These are phyloP conservation scores for Sarcophaga bullata DNA, from an alignment of 1,140 invertebrate genomes.

Conservation along the genomic window DNA sequence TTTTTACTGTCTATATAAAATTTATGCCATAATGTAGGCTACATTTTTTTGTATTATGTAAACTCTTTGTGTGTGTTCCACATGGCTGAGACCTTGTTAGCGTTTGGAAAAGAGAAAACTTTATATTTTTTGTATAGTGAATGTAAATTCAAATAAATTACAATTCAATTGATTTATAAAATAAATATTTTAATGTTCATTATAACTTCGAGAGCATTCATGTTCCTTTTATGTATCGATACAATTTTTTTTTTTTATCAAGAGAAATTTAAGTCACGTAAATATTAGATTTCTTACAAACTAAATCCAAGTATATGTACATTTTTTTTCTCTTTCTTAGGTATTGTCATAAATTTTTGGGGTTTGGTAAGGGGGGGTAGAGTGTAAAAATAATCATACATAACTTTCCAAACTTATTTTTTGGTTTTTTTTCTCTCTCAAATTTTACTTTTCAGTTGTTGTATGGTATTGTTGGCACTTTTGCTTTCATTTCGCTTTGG, in stretches of 20 bases:
- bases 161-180: constrained; percentile 29
- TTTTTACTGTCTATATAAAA: not conserved
- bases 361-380: not conserved
- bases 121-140: not conserved
- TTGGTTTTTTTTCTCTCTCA: not conserved
- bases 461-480: constrained; percentile 16
- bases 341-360: not conserved
- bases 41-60: not conserved
- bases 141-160: constrained; percentile 28
- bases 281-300: constrained; percentile 32
- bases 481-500: constrained; percentile 42
- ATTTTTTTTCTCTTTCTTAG: not conserved
- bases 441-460: constrained; percentile 8
- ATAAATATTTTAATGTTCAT: constrained; percentile 36
- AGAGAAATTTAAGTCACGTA: constrained; percentile 43
- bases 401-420: not conserved
- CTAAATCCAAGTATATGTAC: not conserved
- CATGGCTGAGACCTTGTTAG: not conserved
- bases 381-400: constrained; percentile 30
- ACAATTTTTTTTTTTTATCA: not conserved
- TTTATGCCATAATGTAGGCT: not conserved
- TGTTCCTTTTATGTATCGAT: not conserved
- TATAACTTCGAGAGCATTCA: not conserved
- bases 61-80: not conserved
- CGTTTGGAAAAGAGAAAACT: not conserved